Conservation (phyloP, 1,140 invertebrate genomes). For the Orchesella cincta region DNA sequence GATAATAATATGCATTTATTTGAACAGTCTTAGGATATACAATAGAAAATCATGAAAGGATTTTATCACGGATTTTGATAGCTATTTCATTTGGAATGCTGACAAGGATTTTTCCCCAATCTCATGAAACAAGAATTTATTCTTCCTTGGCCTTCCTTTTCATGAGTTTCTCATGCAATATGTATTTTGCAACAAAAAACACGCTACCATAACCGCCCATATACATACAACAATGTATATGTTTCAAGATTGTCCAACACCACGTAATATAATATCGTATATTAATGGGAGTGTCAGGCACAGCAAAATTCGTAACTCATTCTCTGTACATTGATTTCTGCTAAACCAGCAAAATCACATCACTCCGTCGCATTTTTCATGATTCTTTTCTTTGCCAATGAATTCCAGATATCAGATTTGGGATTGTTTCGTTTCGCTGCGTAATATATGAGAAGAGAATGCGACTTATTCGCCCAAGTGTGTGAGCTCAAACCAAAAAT, state of each 20-base stretch:
- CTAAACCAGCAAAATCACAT: too few relatives aligned
- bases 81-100: background rate
- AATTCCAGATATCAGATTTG: too few relatives aligned
- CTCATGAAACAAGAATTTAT: background rate
- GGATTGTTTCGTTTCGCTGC: too few relatives aligned
- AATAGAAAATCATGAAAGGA: background rate
- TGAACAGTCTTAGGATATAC: background rate
- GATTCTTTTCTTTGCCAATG: too few relatives aligned
- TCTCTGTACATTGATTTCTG: too few relatives aligned
- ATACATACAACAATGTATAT: background rate
- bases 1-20: too few relatives aligned
- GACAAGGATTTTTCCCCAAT: background rate
- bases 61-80: background rate
- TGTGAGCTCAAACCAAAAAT: too few relatives aligned
- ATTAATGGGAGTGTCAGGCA: background rate
- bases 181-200: too few relatives aligned
- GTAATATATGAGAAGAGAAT: too few relatives aligned
- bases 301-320: background rate
- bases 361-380: too few relatives aligned
- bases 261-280: background rate
- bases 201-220: too few relatives aligned
- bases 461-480: too few relatives aligned
- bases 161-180: background rate
- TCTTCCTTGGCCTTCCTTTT: background rate
- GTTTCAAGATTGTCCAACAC: background rate